A percentile compares a stretch with the other conserved stretches of the same genome.
phyloP scores from a whole-genome alignment of 2,113 vertebrate species.

The Chaenogobius annularis region DNA sequence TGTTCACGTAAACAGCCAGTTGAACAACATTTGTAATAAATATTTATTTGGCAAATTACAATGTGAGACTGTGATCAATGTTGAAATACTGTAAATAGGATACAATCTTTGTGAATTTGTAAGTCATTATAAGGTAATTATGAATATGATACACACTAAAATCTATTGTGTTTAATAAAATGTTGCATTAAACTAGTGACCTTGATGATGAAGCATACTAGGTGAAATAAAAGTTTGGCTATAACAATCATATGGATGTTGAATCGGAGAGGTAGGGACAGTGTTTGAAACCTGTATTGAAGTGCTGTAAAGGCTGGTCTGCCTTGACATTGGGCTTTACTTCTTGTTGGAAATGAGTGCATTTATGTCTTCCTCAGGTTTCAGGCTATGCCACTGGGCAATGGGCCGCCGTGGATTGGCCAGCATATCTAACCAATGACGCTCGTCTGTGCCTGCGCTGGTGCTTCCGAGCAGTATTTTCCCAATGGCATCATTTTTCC shows the following conservation, averaged over 20 bases:
- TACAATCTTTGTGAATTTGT: constrained; percentile 21
- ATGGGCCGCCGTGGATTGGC: constrained; percentile 89
- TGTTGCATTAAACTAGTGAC: constrained; percentile 19
- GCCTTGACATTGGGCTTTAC: constrained; percentile 58
- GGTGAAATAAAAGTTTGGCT: not conserved
- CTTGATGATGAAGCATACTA: constrained; percentile 20
- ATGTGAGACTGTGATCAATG: not conserved
- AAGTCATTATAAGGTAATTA: constrained; percentile 24
- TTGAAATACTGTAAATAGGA: not conserved
- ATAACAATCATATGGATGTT: constrained; percentile 15
- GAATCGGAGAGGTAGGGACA: not conserved
- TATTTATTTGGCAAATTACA: not conserved
- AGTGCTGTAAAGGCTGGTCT: not conserved
- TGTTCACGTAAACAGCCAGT: not conserved
- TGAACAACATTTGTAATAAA: not conserved
- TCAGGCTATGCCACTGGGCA: constrained; percentile 92
- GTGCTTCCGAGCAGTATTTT: constrained; percentile 91
- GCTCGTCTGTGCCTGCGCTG: constrained; percentile 88
- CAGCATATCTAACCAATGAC: constrained; percentile 87
- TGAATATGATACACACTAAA: constrained; percentile 15
- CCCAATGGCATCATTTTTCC: constrained; percentile 97
- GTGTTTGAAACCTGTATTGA: constrained; percentile 1
- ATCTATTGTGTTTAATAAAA: constrained; percentile 34
- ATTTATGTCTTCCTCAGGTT: constrained; percentile 81
- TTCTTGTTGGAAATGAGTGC: constrained; percentile 88